Evolutionary conservation across 2,888 invertebrate species (phyloP), one percentile per base, ranked within the genome.

Genomic region (Melinaea menophilus): DNA sequence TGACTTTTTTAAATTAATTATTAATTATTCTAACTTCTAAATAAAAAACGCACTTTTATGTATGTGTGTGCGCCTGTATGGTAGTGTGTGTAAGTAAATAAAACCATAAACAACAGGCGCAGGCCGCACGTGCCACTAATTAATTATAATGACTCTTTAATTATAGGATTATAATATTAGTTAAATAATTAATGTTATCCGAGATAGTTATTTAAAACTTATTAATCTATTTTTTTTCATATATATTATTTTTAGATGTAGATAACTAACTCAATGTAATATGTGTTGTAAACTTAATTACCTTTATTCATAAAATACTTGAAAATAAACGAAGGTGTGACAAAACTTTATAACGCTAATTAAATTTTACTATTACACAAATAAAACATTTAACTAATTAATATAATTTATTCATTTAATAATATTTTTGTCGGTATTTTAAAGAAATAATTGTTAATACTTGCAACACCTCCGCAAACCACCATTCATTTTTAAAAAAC

Each of bases 141-240:
- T 86, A 86, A 85, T 85, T 80, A 81, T 79, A 79, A 80, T 73
- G 77, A 80, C 77, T 73, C 69, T 80, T 80, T 81, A 81, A 84
- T 85, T 80, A 84, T 79, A 81, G 41, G 85, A 83, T 78, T 82
- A 79, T 72, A 77, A 73, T 77, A 78, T 77, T 78, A 76, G 77
- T 79, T 77, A 9, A 9, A 2, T 78, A 76, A 81, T 84, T 84
- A 82, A 75, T 63, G 58, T 48, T 54, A 47, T 41, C 41, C 41
- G 41, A 41, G 41, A 11, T 47, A 33, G 54, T 45, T 41, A 54
- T 58, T 45, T 77, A 71, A 71, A 45, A 11, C 46, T 54, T 61
- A 57, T 41, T 61, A 56, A 57, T 11, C 9, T 54, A 51, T 54
- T 61, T 61, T 51, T 51, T 54, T 37, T 13, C 11, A 12, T 37